These are phyloP conservation scores for Galeruca laticollis DNA, from an alignment of 2,888 invertebrate genomes.

Conservation along the genomic window DNA sequence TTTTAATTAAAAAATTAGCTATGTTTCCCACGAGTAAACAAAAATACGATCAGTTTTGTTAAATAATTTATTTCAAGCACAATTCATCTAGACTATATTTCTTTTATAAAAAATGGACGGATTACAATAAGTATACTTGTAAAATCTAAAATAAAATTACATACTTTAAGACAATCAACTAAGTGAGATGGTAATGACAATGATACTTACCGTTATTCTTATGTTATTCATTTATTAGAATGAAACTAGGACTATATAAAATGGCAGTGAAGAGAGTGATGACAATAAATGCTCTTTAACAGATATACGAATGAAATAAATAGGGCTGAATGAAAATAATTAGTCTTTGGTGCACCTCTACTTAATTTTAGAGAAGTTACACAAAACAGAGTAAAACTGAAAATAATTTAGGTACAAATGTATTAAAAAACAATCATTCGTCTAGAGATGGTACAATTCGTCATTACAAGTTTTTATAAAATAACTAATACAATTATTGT, in stretches of 20 bases:
- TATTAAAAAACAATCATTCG: not conserved
- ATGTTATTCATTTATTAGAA: not conserved
- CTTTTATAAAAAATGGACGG: conserved; percentile 46
- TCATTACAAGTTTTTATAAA: not conserved
- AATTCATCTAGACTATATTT: conserved; percentile 27
- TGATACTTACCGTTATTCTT: not conserved
- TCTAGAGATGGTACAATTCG: conserved; percentile 1
- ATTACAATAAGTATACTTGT: conserved; percentile 30
- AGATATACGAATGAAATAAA: conserved; percentile 27
- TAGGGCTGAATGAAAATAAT: conserved; percentile 10
- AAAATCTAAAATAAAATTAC: conserved; percentile 19
- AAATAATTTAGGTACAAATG: conserved; percentile 9
- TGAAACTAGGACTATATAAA: conserved; percentile 35
- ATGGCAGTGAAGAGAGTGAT: conserved; percentile 40
- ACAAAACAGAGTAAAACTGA: conserved; percentile 5
- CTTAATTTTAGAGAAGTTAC: conserved; percentile 9
- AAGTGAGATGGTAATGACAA: conserved; percentile 13
- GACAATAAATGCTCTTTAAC: conserved; percentile 10
- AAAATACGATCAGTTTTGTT: conserved; percentile 22
- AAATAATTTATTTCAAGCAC: conserved; percentile 39
- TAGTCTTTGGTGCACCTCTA: conserved; percentile 30
- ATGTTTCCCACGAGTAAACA: not conserved
- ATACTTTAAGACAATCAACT: conserved; percentile 25
- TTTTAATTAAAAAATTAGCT: too few relatives aligned
- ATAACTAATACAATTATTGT: not conserved